Evolutionary conservation across 2,797 vertebrate genomes (phyloP), one percentile per base, ranked within the genome.

Genomic region (Rhabdomys pumilio): DNA sequence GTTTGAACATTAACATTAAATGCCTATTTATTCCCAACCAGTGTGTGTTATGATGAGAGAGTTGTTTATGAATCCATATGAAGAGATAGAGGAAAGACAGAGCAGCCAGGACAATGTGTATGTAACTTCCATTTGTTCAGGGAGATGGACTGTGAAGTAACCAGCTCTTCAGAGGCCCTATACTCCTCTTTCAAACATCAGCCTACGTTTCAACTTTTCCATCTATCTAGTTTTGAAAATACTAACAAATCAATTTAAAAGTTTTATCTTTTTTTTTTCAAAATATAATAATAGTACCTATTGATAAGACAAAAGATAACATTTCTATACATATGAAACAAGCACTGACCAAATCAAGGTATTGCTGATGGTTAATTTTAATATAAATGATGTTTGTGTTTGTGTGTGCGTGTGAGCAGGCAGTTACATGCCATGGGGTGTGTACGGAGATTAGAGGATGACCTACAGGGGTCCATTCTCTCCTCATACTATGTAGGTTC

Each of bases 181-280:
- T 73, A 41, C 7, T 44, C 20, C 14, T 69, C 29, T 76, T 80
- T 53, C 34, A 63, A 75, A 44, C 76, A 67, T 90, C 65, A 94
- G 77, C 87, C 75, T 76, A 44, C 34, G 17, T 85, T 93, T 94
- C 47, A 75, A 0, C 55, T 41, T 93, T 94, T 77, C 55, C 6
- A 61, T 85, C 65, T 44, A 14, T 31, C 19, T 91, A 80, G 38
- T 47, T 59, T 82, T 80, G 5, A 26, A 87, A 76, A 55, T 88
- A 34, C 29, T 76, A 31, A 13, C 29, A 19, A 9, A 38, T 26
- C 86, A 15, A 41, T 85, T 77, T 69, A 47, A 12, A 81, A 44
- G 15, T n/a, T 57, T 61, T 59, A 65, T 53, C 63, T 72, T 22
- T 26, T 41, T 41, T 91, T 91, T 91, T 50, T 77, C 26, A 86